These are phyloP conservation scores for Phoeniculus purpureus DNA, from an alignment of 2,797 vertebrate genomes.

Conservation along the genomic window DNA sequence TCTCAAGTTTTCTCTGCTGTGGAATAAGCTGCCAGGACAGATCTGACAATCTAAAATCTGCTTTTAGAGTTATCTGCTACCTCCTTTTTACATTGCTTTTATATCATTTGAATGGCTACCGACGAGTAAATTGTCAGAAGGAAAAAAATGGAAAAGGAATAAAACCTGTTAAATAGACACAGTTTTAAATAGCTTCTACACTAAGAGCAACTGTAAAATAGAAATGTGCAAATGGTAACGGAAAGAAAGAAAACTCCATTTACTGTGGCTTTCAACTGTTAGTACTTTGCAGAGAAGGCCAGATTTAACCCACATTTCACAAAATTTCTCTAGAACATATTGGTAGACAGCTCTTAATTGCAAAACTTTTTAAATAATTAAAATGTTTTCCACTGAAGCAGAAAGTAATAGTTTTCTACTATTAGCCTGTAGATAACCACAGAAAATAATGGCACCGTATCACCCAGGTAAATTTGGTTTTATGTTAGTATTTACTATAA, in stretches of 20 bases:
- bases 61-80: constrained; percentile 7
- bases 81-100: background rate
- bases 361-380: background rate
- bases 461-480: background rate
- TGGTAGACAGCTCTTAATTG: background rate
- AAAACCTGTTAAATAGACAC: background rate
- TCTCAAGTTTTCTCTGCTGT: constrained; percentile 24
- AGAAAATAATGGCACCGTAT: background rate
- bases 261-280: background rate
- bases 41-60: constrained; percentile 21
- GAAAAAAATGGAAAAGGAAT: background rate
- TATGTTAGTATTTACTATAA: background rate
- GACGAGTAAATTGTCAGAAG: constrained; percentile 1
- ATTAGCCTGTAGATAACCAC: background rate
- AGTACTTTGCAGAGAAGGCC: background rate
- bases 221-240: background rate
- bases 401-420: background rate
- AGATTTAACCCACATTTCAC: background rate
- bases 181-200: background rate
- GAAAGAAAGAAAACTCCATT: background rate
- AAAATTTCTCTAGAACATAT: fast-evolving
- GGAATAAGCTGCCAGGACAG: constrained; percentile 38
- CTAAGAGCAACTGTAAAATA: background rate
- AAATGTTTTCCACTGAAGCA: background rate
- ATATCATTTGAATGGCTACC: background rate